Evolutionary conservation across 2,888 invertebrate species (phyloP).

Genomic region (Caradrina kadenii): DNA sequence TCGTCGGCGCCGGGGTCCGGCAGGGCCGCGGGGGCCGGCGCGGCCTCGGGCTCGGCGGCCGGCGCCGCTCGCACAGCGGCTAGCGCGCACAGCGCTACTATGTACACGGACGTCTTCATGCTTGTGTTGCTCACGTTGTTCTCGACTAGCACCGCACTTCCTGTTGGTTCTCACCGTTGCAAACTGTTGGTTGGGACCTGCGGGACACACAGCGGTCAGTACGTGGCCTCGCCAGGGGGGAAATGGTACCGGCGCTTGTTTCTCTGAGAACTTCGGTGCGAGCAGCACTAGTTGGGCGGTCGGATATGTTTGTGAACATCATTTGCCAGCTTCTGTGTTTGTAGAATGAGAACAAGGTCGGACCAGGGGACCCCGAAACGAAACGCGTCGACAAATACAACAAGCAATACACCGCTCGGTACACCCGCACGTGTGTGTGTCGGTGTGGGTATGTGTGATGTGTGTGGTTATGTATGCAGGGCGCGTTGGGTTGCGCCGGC

Average conservation of each 20-base stretch:
- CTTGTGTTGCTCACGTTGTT: slow-evolving; percentile 43
- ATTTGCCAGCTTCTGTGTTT: slow-evolving; percentile 3
- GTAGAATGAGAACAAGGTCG: background rate
- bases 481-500: slow-evolving; percentile 33
- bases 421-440: slow-evolving; percentile 48
- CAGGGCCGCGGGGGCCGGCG: slow-evolving; percentile 72
- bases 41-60: slow-evolving; percentile 70
- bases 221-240: background rate
- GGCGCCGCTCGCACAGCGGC: slow-evolving; percentile 68
- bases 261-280: background rate
- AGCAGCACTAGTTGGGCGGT: too few species aligned
- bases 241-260: background rate
- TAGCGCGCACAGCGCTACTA: slow-evolving; percentile 71
- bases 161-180: slow-evolving; percentile 66
- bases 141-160: slow-evolving; percentile 35
- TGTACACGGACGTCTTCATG: slow-evolving; percentile 76
- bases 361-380: background rate
- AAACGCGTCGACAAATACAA: background rate
- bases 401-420: slow-evolving; percentile 26
- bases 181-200: slow-evolving; percentile 69
- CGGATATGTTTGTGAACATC: background rate
- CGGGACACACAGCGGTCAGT: slow-evolving; percentile 27
- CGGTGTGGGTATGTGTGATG: background rate
- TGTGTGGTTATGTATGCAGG: slow-evolving; percentile 55
- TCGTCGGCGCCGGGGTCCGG: slow-evolving; percentile 77